A percentile compares a stretch with the other conserved stretches of the same genome.
phyloP scores from a whole-genome alignment of 2,113 vertebrate species.

The Thalassoma bifasciatum region DNA sequence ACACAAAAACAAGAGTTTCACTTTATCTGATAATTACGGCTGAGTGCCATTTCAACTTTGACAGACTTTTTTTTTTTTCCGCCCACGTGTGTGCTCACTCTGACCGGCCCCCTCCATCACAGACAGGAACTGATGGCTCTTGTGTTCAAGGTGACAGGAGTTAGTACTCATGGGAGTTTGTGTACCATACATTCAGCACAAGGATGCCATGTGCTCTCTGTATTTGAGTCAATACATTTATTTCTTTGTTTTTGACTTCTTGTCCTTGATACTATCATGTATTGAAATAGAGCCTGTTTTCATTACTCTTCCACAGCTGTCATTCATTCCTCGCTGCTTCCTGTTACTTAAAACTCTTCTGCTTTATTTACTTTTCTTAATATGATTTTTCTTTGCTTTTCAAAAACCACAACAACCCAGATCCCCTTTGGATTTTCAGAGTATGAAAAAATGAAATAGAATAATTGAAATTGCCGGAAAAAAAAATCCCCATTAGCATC shows the following conservation, averaged over 20 bases:
- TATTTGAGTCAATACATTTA: background rate
- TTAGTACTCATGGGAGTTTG: background rate
- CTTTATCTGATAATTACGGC: slow-evolving; percentile 65
- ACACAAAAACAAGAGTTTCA: slow-evolving; percentile 13
- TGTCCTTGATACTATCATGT: background rate
- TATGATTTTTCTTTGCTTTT: background rate
- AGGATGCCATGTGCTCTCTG: background rate
- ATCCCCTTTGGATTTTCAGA: background rate
- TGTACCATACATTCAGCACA: background rate
- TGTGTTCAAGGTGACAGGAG: slow-evolving; percentile 45
- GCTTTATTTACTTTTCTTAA: background rate
- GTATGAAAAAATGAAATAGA: background rate
- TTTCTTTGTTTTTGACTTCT: background rate
- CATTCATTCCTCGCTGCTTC: background rate
- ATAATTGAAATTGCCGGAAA: background rate
- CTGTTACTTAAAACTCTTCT: background rate
- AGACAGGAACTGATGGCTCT: slow-evolving; percentile 15
- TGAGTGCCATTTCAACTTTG: slow-evolving; percentile 60
- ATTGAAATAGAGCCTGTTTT: background rate
- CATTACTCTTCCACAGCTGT: background rate
- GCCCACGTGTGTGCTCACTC: slow-evolving; percentile 18
- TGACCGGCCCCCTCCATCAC: background rate
- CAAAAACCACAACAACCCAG: background rate
- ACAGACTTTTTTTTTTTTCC: slow-evolving; percentile 55
- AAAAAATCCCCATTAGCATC: slow-evolving; percentile 8